Conservation (phyloP, 2,797 vertebrate species). For the Falco concolor region DNA sequence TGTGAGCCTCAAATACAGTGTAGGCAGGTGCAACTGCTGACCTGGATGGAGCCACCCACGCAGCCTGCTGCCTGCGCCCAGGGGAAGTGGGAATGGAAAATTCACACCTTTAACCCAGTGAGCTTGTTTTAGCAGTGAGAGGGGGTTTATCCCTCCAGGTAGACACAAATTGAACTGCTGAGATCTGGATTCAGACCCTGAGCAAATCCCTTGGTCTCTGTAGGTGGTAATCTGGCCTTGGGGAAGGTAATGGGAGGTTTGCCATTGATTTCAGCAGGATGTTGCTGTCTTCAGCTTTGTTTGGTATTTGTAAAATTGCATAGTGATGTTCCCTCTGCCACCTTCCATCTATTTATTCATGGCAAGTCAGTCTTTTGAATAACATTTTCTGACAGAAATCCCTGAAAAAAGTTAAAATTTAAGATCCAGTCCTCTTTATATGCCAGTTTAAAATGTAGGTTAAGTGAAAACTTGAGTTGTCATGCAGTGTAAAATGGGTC, state of each 20-base stretch:
- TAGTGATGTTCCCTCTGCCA: not conserved
- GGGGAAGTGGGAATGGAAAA: not conserved
- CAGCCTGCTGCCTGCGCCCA: accelerated
- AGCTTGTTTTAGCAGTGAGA: not conserved
- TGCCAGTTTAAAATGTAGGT: not conserved
- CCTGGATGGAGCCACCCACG: not conserved
- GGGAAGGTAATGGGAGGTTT: not conserved
- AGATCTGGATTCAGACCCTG: not conserved
- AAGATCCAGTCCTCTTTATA: not conserved
- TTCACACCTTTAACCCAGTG: not conserved
- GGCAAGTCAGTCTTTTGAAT: not conserved
- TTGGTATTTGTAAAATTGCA: not conserved
- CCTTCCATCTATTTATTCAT: not conserved
- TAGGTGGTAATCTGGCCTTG: not conserved
- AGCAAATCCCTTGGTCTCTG: not conserved
- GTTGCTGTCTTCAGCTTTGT: not conserved
- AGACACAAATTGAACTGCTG: not conserved
- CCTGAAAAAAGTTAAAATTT: not conserved
- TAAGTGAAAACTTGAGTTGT: not conserved
- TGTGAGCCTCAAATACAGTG: accelerated
- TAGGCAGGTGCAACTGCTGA: not conserved
- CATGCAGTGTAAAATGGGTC: not conserved
- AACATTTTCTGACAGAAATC: not conserved
- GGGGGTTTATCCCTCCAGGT: not conserved
- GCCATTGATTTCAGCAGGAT: not conserved